Conservation (phyloP, 2,797 vertebrate genomes). For the Pantherophis alleghaniensis region DNA sequence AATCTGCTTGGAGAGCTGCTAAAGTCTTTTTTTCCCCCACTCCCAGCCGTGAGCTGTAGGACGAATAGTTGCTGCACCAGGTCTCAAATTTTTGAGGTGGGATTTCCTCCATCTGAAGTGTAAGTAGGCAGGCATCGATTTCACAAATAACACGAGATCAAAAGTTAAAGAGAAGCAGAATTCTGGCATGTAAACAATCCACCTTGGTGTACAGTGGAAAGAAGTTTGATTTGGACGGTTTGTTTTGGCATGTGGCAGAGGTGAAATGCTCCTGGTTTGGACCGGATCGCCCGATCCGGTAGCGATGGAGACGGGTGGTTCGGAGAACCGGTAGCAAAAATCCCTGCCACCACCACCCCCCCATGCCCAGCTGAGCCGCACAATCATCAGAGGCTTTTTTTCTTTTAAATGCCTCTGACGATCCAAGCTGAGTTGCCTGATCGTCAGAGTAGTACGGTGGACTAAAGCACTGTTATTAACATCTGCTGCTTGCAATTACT, state of each 20-base stretch:
- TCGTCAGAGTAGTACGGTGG: too few species aligned
- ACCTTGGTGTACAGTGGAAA: not conserved
- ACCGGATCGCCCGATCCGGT: too few species aligned
- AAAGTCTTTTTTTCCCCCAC: constrained; percentile 20
- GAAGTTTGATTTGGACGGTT: not conserved
- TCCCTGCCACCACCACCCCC: too few species aligned
- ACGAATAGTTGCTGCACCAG: constrained; percentile 57
- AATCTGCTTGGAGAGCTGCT: constrained; percentile 44
- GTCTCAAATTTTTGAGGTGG: constrained; percentile 37
- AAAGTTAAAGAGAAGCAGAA: constrained; percentile 15
- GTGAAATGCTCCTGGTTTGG: too few species aligned
- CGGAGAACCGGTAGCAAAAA: too few species aligned
- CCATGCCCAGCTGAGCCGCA: too few species aligned
- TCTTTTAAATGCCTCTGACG: too few species aligned
- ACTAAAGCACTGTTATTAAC: too few species aligned
- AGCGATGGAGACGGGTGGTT: too few species aligned
- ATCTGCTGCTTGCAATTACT: too few species aligned
- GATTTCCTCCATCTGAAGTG: constrained; percentile 44
- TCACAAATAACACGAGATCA: constrained; percentile 44
- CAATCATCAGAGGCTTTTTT: too few species aligned
- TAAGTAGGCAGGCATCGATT: constrained; percentile 39
- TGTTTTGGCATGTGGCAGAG: not conserved
- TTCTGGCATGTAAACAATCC: not conserved
- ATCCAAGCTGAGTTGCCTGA: too few species aligned
- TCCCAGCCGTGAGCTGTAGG: not conserved